Percentiles rank a stretch among this genome's conserved stretches.
Conservation (phyloP, 2,113 vertebrate genomes). For the Ranitomeya imitator region DNA sequence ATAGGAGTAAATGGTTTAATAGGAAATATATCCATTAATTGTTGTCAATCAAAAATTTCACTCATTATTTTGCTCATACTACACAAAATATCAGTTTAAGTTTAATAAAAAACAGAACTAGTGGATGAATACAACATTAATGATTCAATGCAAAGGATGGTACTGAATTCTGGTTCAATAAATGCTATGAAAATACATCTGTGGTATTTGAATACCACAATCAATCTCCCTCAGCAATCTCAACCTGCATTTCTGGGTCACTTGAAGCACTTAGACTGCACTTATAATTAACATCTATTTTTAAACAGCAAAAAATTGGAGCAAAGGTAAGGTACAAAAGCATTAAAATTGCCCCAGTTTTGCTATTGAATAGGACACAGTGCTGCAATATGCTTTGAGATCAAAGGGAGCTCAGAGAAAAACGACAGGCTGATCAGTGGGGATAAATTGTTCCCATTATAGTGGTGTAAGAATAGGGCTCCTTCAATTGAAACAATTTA, state of each 20-base stretch:
- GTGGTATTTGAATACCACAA: constrained; percentile 87
- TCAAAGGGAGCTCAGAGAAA: constrained; percentile 98
- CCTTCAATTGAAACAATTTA: constrained; percentile 99
- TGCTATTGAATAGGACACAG: constrained; percentile 99
- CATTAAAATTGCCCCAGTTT: constrained; percentile 99
- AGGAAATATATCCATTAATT: not conserved
- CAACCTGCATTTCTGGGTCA: constrained; percentile 99
- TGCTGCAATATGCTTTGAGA: constrained; percentile 98
- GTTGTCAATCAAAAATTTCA: not conserved
- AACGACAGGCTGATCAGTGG: constrained; percentile 96
- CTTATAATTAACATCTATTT: constrained; percentile 99
- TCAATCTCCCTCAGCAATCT: constrained; percentile 81
- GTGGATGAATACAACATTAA: constrained; percentile 72
- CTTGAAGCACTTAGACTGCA: constrained; percentile 99
- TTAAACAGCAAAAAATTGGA: constrained; percentile 98
- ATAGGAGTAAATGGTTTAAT: not conserved
- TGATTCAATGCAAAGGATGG: constrained; percentile 70
- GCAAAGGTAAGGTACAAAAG: constrained; percentile 99
- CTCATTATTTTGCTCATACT: not conserved
- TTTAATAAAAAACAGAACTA: constrained; percentile 58
- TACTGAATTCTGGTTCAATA: constrained; percentile 69
- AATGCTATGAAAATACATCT: constrained; percentile 77
- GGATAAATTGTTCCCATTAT: constrained; percentile 99
- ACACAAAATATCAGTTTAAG: not conserved
- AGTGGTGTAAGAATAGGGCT: constrained; percentile 97